Base-by-base conservation (phyloP, 2,797 vertebrate genomes). In the Rhinogobio ventralis region DNA sequence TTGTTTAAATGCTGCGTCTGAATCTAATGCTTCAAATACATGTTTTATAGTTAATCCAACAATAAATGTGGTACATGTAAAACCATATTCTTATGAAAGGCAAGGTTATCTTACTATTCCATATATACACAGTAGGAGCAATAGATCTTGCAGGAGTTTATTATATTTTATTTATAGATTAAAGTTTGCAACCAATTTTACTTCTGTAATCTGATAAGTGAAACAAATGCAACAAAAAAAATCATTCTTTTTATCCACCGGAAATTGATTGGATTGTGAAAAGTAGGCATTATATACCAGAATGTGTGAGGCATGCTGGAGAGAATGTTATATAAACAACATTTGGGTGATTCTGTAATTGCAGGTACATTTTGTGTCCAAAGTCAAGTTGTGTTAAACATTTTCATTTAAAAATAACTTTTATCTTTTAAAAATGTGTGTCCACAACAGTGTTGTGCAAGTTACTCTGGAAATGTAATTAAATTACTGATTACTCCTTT, bases 41-140 rank as follows among this genome's bases (percentile, higher is more conserved):
- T 72, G 17, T 60, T 68, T 36, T 74, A 36, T 30, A 62, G 51
- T 42, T 25, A 11, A 62, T 79, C 60, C 57, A 20, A 67, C 19
- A 11, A 28, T 78, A 28, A 84, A 74, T 51, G 39, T 25, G 49
- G 33, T 19, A 51, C 9, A 46, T 82, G 67, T 55, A 25, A 55
- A 64, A 28, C 62, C n/a, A 66, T 72, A 85, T 49, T 84, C 79
- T 45, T 75, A 85, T 89, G 75, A 87, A 86, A 84, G 74, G 81
- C 62, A 79, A 85, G 57, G 57, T 33, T n/a, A 62, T 74, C 60
- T 64, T 8, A 39, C 4, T 28, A 39, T 57, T 42, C 19, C 76
- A 73, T 67, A 77, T 53, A 55, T 82, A 49, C 36, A 76, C 45
- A 30, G 20, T 74, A 57, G 55, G 51, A 39, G 71, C 53, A 49